Evolutionary conservation across 2,797 vertebrate genomes (phyloP).

Genomic region (Glyptemys insculpta): DNA sequence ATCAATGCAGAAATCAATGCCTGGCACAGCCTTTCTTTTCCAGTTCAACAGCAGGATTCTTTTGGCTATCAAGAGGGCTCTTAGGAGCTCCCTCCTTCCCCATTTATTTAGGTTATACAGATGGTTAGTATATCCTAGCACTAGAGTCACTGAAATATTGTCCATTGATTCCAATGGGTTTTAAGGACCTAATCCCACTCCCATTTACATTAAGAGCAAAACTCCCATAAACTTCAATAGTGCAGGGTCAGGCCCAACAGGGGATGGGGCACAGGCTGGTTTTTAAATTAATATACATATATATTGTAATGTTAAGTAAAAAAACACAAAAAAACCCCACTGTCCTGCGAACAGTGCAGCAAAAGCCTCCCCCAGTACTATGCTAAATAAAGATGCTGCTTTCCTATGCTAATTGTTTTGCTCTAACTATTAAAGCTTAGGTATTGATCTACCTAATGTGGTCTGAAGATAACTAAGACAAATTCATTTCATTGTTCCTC

Average conservation of each 20-base stretch:
- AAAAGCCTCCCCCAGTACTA: accelerated
- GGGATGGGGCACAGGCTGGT: background rate
- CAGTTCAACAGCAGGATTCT: background rate
- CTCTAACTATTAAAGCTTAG: accelerated
- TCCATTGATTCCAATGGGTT: background rate
- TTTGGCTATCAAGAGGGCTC: constrained; percentile 58
- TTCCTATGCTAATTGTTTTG: accelerated
- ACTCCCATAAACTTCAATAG: background rate
- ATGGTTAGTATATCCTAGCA: background rate
- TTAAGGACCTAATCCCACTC: background rate
- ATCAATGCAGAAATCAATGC: background rate
- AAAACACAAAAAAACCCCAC: background rate
- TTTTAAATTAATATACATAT: constrained; percentile 13
- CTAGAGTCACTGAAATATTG: background rate
- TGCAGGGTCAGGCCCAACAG: background rate
- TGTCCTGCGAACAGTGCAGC: background rate
- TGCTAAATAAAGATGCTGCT: background rate
- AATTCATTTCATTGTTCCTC: background rate
- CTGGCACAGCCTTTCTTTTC: background rate
- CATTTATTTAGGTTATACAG: background rate
- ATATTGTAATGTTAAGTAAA: background rate
- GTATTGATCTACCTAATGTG: background rate
- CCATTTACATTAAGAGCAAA: background rate
- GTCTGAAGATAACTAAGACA: background rate
- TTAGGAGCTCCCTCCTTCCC: background rate